Conservation (phyloP, 2,797 vertebrate genomes). For the Cuniculus paca region DNA sequence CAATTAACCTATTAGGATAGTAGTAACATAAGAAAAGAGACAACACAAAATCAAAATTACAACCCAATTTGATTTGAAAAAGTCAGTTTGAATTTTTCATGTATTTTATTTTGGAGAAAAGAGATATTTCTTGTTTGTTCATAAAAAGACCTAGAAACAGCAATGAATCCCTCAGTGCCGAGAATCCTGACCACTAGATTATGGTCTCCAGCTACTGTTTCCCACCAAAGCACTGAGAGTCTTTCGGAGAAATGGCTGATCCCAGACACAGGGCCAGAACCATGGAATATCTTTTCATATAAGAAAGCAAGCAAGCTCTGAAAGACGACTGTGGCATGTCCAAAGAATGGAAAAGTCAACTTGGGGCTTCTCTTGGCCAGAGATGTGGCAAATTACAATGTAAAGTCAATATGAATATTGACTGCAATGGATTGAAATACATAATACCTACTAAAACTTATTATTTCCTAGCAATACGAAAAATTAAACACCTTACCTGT, state of each 20-base stretch:
- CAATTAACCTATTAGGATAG: constrained; percentile 31
- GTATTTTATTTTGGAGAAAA: not conserved
- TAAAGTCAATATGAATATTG: not conserved
- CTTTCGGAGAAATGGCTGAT: not conserved
- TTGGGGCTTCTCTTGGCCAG: not conserved
- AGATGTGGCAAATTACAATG: not conserved
- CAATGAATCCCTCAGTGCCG: not conserved
- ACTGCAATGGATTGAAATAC: not conserved
- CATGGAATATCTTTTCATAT: not conserved
- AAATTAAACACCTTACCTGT: not conserved
- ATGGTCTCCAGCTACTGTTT: constrained; percentile 9
- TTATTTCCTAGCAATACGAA: not conserved
- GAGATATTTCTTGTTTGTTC: not conserved
- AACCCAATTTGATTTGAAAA: constrained; percentile 30
- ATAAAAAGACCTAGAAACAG: not conserved
- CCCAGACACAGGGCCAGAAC: not conserved
- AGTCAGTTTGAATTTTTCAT: constrained; percentile 38
- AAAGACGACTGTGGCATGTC: not conserved
- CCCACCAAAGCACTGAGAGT: not conserved
- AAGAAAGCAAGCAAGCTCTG: not conserved
- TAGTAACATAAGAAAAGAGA: constrained; percentile 1
- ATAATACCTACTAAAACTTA: not conserved
- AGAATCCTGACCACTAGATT: not conserved
- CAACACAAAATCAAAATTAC: constrained; percentile 40
- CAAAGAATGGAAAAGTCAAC: not conserved